Evolutionary conservation across 2,113 vertebrate genomes (phyloP), one percentile per base, ranked within the genome.

Genomic region (Salminus brasiliensis): DNA sequence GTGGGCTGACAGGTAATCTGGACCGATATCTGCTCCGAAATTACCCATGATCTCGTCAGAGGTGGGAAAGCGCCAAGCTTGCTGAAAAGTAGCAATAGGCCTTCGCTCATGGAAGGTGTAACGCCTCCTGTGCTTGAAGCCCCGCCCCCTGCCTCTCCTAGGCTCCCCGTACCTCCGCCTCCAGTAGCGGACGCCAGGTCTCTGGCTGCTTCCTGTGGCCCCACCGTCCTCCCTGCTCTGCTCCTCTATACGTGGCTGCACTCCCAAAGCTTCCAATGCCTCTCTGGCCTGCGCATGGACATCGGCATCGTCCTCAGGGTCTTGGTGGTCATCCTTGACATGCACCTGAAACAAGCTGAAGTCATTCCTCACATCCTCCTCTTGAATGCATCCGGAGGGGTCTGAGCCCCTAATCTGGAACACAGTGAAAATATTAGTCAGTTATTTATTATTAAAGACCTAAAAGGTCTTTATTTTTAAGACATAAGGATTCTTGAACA

Each of bases 311-410:
- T 36, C 83, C 75, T 85, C 83, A 1, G 82, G 82, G 62, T 87
- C 85, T 47, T 91, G 90, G 32, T 93, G 89, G 1, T 91, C 91
- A 11, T 90, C 86, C 36, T 91, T 88, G 9, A 96, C 90, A 62
- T 94, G 96, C 4, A 96, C 93, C 41, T 93, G 90, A 53, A 92
- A 91, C 0, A 92, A 62, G 0, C 93, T 91, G 0, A 91, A 93
- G 43, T 94, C 92, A n/a, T 89, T 87, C 5, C 90, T 73, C 16
- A 15, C 85, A 3, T 93, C 93, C 0, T 95, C 94, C 1, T 94
- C 94, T 0, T 91, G 79, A 1, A 62, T 76, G 1, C 62, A 75
- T 55, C 49, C 82, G 9, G 83, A 78, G 10, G 65, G 66, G 1
- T 90, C 90, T 0, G 90, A 88, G 41, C n/a, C 78, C 36, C 84